Evolutionary conservation across 1,140 invertebrate genomes (phyloP), one percentile per base, ranked within the genome.

Genomic region (Dreissena rostriformis): DNA sequence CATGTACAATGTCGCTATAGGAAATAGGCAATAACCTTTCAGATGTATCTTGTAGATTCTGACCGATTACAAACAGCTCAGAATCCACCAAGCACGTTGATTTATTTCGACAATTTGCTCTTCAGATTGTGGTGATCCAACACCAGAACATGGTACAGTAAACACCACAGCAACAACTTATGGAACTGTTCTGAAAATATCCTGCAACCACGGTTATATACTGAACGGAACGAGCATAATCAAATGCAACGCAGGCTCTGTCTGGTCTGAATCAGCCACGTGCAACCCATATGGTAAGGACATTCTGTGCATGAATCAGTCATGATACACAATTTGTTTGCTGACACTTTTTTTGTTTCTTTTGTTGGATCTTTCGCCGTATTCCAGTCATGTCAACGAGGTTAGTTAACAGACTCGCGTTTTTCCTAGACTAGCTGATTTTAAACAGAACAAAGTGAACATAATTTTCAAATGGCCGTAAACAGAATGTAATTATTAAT

Each of bases 71-170:
- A 39, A 39, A 2, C 39, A 5, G 39, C 39, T 39, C 39, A 39
- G 4, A 39, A 39, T 39, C 39, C 39, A 39, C 39, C 39, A 39
- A 39, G 2, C 39, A 39, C 4, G 39, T 39, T 39, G 2, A 39
- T 5, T 39, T 39, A 39, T 39, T 39, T 39, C 8, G 2, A 39
- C 39, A 39, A 39, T 63, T 63, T 63, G 24, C 61, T 10, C 52
- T 71, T 71, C 68, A 71, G 68, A 71, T 71, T 71, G 68, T 39
- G 0, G n/a, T 0, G 68, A 71, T 28, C 68, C 68, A 71, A 71
- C 68, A n/a, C 68, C 68, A 49, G 26, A 39, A 1, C 22, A 71
- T 22, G 68, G 68, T 39, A 29, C 68, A 28, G 39, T 51, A 29
- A 71, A 71, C 68, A 49, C 52, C 14, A 71, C 68, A 28, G 14